These are phyloP conservation scores for Ricordea florida DNA, from an alignment of 92 coral and sea anemone species.

Conservation along the genomic window DNA sequence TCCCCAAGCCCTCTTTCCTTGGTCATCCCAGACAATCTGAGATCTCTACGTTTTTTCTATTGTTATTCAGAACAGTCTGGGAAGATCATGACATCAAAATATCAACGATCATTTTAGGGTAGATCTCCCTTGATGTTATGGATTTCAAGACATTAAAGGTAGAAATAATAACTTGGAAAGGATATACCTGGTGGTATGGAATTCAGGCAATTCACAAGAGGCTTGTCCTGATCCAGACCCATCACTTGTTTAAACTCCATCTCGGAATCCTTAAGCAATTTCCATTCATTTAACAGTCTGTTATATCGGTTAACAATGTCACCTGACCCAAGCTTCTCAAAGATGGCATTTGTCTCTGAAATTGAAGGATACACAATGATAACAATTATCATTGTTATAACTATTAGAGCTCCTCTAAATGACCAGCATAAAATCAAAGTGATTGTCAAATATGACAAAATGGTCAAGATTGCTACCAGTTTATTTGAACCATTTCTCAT, in stretches of 20 bases:
- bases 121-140: too few relatives aligned
- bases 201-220: slow-evolving; percentile 80
- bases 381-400: neutral
- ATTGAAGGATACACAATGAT: neutral
- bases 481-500: too few relatives aligned
- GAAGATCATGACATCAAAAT: too few relatives aligned
- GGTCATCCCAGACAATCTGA: too few relatives aligned
- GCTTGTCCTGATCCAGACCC: slow-evolving; percentile 88
- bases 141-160: neutral
- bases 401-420: too few relatives aligned
- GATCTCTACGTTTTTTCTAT: too few relatives aligned
- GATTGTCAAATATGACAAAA: too few relatives aligned
- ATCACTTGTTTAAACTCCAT: slow-evolving; percentile 76
- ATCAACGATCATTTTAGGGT: too few relatives aligned
- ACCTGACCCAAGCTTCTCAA: slow-evolving; percentile 87
- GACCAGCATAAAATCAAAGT: too few relatives aligned
- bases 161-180: neutral
- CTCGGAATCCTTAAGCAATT: slow-evolving; percentile 86
- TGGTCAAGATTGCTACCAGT: too few relatives aligned
- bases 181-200: slow-evolving; percentile 89
- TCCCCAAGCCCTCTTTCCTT: too few relatives aligned
- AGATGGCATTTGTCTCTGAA: slow-evolving; percentile 85
- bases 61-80: too few relatives aligned
- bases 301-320: slow-evolving; percentile 89
- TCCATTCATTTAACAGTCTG: slow-evolving; percentile 86